Percentiles rank a stretch among this genome's conserved stretches.
phyloP scores from a whole-genome alignment of 2,797 vertebrate genomes.

The Salarias fasciatus region DNA sequence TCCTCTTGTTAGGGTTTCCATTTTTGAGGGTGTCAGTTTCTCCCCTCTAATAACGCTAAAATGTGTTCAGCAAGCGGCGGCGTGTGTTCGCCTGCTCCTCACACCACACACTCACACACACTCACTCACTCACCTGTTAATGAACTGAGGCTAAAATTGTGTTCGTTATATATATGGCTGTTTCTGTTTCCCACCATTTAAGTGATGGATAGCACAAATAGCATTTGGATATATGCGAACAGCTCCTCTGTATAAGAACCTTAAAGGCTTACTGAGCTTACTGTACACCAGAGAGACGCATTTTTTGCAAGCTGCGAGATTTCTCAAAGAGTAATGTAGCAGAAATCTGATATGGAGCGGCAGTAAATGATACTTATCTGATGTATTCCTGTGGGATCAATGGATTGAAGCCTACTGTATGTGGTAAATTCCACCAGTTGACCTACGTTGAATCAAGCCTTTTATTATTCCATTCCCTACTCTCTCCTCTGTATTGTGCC shows the following conservation, averaged over 20 bases:
- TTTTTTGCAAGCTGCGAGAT: conserved; percentile 25
- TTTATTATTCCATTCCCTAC: conserved; percentile 38
- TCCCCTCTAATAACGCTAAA: conserved; percentile 39
- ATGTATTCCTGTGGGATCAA: conserved; percentile 47
- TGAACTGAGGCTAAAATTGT: conserved; percentile 27
- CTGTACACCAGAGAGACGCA: conserved; percentile 35
- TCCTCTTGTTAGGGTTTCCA: conserved; percentile 49
- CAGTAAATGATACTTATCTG: conserved; percentile 56
- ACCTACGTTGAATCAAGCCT: conserved; percentile 50
- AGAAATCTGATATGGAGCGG: conserved; percentile 41
- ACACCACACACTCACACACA: conserved; percentile 20
- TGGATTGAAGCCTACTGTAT: conserved; percentile 27
- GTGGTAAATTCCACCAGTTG: conserved; percentile 57
- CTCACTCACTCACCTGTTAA: conserved; percentile 34
- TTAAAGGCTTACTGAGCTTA: conserved; percentile 37
- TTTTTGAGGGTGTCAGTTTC: conserved; percentile 34
- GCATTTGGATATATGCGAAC: conserved; percentile 13
- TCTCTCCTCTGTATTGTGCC: conserved; percentile 13
- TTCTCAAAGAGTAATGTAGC: conserved; percentile 55
- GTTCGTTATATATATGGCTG: neutral
- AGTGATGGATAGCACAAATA: conserved; percentile 26
- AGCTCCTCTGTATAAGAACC: conserved; percentile 15
- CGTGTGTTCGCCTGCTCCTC: conserved; percentile 4
- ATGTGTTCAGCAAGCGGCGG: conserved; percentile 23
- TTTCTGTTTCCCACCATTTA: conserved; percentile 29